Conservation (phyloP, 1,140 invertebrate genomes). For the Halesus radiatus region DNA sequence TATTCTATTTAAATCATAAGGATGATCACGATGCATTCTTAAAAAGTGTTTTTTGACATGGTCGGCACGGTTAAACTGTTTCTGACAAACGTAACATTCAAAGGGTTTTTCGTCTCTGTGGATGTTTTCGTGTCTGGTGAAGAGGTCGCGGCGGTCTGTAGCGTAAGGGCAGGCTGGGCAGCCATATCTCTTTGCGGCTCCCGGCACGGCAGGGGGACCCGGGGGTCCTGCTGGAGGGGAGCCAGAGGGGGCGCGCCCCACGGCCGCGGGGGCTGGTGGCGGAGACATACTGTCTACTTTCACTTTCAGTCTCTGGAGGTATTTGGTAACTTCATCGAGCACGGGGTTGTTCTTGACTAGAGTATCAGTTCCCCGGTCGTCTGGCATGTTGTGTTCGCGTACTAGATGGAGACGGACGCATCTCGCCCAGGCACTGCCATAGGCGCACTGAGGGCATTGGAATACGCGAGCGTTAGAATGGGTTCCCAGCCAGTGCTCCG, state of each 20-base stretch:
- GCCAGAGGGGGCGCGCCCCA: constrained; percentile 58
- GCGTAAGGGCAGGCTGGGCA: constrained; percentile 91
- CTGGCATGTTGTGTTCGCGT: constrained; percentile 76
- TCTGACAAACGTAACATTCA: constrained; percentile 91
- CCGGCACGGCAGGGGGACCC: constrained; percentile 70
- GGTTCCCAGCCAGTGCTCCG: constrained; percentile 87
- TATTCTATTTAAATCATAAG: constrained; percentile 88
- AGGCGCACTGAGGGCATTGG: constrained; percentile 80
- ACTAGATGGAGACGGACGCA: constrained; percentile 81
- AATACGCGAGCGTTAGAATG: constrained; percentile 83
- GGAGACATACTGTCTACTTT: constrained; percentile 70
- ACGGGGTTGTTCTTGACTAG: constrained; percentile 80
- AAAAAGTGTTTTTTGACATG: constrained; percentile 95
- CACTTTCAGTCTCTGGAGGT: constrained; percentile 77
- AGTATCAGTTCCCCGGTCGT: constrained; percentile 72
- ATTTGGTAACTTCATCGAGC: constrained; percentile 80
- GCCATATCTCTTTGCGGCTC: constrained; percentile 80
- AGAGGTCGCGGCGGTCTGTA: constrained; percentile 92
- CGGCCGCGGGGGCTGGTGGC: constrained; percentile 59
- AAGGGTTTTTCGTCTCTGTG: constrained; percentile 95
- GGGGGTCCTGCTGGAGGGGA: constrained; percentile 72
- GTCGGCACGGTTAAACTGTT: constrained; percentile 94
- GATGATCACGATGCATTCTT: constrained; percentile 89
- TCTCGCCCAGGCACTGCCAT: constrained; percentile 81
- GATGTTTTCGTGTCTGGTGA: constrained; percentile 96